phyloP scores from a whole-genome alignment of 2,888 invertebrate species.

The Loripinus fragilis region DNA sequence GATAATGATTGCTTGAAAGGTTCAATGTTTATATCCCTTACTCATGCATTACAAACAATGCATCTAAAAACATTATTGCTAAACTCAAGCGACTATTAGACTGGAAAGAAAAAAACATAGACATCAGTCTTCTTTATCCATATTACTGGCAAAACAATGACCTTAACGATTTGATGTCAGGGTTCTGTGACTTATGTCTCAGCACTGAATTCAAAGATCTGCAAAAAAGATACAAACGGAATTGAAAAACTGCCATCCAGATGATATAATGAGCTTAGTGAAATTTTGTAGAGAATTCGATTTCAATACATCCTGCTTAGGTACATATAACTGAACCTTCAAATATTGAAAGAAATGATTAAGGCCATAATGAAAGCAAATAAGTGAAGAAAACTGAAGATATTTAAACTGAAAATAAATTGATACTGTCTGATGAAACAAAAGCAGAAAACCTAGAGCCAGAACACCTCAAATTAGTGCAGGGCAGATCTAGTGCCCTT shows the following conservation, averaged over 20 bases:
- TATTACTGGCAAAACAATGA: not conserved
- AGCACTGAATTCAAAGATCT: not conserved
- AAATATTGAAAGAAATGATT: not conserved
- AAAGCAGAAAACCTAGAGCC: no score
- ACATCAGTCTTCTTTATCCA: not conserved
- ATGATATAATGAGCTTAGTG: no score
- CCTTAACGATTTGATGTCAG: not conserved
- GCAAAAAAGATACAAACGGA: not conserved
- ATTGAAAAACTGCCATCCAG: no score
- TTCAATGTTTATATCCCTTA: not conserved
- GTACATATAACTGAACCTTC: no score
- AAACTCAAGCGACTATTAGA: not conserved
- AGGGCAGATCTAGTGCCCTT: not conserved
- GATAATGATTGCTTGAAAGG: not conserved
- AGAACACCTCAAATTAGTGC: no score
- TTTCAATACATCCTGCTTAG: no score
- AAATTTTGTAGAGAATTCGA: no score
- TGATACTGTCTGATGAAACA: no score
- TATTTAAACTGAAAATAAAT: not conserved
- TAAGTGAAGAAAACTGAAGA: not conserved
- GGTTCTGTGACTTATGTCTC: not conserved
- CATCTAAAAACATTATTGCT: not conserved
- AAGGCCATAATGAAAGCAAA: not conserved
- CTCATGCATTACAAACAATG: conserved; percentile 2
- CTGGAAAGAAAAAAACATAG: not conserved